Base-by-base conservation (phyloP, 1,140 invertebrate species). In the Lysiphlebus fabarum region DNA sequence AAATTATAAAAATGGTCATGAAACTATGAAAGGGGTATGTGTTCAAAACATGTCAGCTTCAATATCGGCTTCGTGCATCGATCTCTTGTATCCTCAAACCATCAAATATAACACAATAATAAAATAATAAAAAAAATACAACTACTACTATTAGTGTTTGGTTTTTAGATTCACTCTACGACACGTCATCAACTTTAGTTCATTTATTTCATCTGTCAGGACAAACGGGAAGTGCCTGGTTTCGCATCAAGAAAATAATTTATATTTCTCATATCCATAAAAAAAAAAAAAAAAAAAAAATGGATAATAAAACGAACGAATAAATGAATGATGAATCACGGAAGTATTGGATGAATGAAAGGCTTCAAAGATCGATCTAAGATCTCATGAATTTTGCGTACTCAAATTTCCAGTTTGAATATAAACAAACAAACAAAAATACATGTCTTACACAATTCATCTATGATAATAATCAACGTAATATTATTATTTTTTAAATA, bases 1-100 rank as follows among this genome's bases (percentile, higher is more conserved):
- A 79, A 79, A 78, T 72, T 69, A 0, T 40, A 66, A 72, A 64
- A 74, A 73, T 66, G 61, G 53, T 61, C 26, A 73, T 73, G 67
- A n/a, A n/a, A n/a, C n/a, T n/a, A n/a, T n/a, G n/a, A 75, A 77
- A 78, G 68, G 70, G 70, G 69, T 77, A 67, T 74, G 76, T 79
- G 58, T 78, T 78, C 70, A 79, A 78, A 79, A 79, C 76, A 79
- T 78, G 77, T 78, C 77, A 79, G 67, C 61, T 74, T 70, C 70
- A 78, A 79, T 79, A 78, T 77, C 63, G 70, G 68, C 68, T 59
- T 40, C 67, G 68, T 53, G 63, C 70, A 77, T 79, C 76, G 75
- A 79, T 79, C 67, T 65, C 67, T 41, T 53, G 26, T 40, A 34
- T 56, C 53, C 33, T 43, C 17, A 4, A 26, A 26, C 17, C 26